Percentiles rank a stretch among this genome's conserved stretches.
Conservation (phyloP, 2,113 vertebrate species). For the Sphaerodactylus townsendi region DNA sequence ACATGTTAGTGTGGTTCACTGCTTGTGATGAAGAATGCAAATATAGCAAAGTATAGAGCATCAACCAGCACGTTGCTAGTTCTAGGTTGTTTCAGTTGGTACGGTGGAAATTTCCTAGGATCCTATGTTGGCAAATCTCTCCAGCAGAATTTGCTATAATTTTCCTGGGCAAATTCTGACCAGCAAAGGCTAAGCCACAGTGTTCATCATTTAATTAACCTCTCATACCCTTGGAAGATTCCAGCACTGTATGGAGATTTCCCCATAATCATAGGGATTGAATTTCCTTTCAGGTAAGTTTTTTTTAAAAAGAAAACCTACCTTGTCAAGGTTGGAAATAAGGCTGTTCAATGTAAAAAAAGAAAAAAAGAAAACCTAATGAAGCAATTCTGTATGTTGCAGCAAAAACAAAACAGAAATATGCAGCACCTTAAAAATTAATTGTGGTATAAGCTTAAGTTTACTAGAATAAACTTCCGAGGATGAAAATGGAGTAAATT, state of each 20-base stretch:
- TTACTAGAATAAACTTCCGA: too few species aligned
- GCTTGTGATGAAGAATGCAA: constrained; percentile 40
- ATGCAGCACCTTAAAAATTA: too few species aligned
- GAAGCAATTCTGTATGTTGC: too few species aligned
- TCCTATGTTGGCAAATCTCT: constrained; percentile 42
- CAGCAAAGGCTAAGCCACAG: constrained; percentile 32
- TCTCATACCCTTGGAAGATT: constrained; percentile 32
- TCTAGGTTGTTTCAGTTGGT: constrained; percentile 51
- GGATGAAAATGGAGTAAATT: too few species aligned
- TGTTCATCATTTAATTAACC: constrained; percentile 59
- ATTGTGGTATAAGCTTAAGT: too few species aligned
- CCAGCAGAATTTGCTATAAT: constrained; percentile 26
- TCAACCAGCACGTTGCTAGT: constrained; percentile 28
- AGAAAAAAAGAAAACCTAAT: too few species aligned
- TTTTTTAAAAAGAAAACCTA: not conserved
- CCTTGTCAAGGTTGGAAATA: not conserved
- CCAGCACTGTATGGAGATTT: constrained; percentile 29
- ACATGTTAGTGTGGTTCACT: constrained; percentile 35
- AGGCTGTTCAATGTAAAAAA: not conserved
- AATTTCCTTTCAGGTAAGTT: not conserved
- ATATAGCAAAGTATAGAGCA: constrained; percentile 48
- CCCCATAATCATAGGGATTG: not conserved
- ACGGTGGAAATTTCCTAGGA: constrained; percentile 51
- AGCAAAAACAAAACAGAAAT: too few species aligned
- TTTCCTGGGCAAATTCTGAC: constrained; percentile 33